A percentile compares a stretch with the other conserved stretches of the same genome.
phyloP scores from a whole-genome alignment of 2,888 invertebrate species.

The Lasioglossum villosulum region DNA sequence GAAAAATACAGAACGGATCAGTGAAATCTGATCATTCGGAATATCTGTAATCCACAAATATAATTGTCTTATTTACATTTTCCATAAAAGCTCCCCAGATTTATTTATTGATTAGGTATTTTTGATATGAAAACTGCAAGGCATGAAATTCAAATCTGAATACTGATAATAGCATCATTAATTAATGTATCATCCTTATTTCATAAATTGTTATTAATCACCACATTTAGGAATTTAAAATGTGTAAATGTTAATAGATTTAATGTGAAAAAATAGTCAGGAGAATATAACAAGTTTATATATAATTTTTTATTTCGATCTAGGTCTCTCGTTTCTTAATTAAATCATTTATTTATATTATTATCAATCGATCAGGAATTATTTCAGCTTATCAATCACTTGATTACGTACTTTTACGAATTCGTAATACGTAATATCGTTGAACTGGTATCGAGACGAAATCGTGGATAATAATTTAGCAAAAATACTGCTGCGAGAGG shows the following conservation, averaged over 20 bases:
- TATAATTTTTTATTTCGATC: not conserved
- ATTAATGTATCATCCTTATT: not conserved
- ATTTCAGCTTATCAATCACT: not conserved
- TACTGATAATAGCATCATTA: not conserved
- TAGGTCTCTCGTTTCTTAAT: not conserved
- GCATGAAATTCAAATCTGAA: not conserved
- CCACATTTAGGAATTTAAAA: not conserved
- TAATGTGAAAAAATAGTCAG: not conserved
- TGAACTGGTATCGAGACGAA: too few species aligned
- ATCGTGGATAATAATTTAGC: not conserved
- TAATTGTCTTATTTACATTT: not conserved
- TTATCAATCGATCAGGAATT: not conserved
- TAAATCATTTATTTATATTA: not conserved
- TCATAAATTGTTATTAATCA: not conserved
- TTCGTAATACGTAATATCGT: not conserved
- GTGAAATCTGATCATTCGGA: not conserved
- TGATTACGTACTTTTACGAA: not conserved
- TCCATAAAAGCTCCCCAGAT: not conserved
- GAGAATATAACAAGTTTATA: not conserved
- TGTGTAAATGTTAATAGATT: not conserved
- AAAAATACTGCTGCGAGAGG: not conserved
- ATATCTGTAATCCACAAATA: not conserved
- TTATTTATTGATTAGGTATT: not conserved
- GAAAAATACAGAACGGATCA: not conserved
- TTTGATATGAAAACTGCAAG: not conserved